phyloP scores from a whole-genome alignment of 1,140 invertebrate genomes.

The Stenopsyche tienmushanensis region DNA sequence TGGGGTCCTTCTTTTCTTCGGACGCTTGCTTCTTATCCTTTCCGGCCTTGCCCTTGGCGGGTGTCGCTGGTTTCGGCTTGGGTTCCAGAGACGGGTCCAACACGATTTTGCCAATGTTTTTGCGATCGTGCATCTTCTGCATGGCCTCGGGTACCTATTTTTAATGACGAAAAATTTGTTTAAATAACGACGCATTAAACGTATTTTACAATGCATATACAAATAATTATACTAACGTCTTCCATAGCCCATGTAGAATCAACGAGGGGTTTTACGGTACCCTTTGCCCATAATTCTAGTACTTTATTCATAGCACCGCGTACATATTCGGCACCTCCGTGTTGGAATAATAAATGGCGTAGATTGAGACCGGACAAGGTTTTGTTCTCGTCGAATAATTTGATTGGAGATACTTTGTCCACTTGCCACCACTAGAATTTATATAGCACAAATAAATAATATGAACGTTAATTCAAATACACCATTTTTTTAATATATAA shows the following conservation, averaged over 20 bases:
- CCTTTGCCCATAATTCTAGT: conserved; percentile 72
- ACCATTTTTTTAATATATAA: neutral
- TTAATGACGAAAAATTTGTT: neutral
- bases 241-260: conserved; percentile 86
- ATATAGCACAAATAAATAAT: conserved; percentile 25
- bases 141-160: conserved; percentile 69
- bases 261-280: conserved; percentile 77
- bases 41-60: conserved; percentile 69
- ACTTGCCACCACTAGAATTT: conserved; percentile 83
- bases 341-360: conserved; percentile 79
- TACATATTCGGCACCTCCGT: conserved; percentile 71
- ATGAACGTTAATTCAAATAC: conserved; percentile 28
- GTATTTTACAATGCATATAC: too few species aligned
- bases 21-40: conserved; percentile 70
- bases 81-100: conserved; percentile 77
- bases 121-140: conserved; percentile 90
- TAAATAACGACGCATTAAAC: too few species aligned
- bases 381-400: conserved; percentile 88
- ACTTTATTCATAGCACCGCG: conserved; percentile 69
- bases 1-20: conserved; percentile 65
- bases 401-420: conserved; percentile 84
- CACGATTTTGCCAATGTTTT: conserved; percentile 87
- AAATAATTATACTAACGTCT: conserved; percentile 65
- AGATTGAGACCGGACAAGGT: conserved; percentile 80
- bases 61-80: conserved; percentile 74